Conservation (phyloP, 2,888 invertebrate species). For the Andrena fulva region DNA sequence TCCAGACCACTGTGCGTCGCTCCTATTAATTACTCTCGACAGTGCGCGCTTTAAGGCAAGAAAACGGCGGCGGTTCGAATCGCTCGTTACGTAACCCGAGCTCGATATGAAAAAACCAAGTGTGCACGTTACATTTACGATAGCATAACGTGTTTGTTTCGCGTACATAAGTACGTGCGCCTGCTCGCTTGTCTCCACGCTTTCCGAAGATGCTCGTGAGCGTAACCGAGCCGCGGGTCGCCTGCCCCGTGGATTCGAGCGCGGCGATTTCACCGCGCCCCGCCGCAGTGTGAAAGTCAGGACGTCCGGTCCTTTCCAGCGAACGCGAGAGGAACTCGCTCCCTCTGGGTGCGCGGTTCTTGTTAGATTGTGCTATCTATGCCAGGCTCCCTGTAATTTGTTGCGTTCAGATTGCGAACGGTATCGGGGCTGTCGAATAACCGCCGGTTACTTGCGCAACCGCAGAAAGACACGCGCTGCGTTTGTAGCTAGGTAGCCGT, state of each 20-base stretch:
- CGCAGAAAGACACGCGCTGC: too few relatives aligned
- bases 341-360: constrained; percentile 5
- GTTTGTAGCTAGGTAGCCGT: too few relatives aligned
- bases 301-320: constrained; percentile 69
- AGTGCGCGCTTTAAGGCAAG: not conserved
- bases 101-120: constrained; percentile 25
- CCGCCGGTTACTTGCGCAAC: too few relatives aligned
- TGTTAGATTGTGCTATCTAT: constrained; percentile 20
- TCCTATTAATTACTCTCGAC: not conserved
- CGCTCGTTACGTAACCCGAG: constrained; percentile 31
- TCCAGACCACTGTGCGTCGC: too few relatives aligned
- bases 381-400: constrained; percentile 2
- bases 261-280: constrained; percentile 72
- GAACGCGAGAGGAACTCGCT: constrained; percentile 43
- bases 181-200: constrained; percentile 78
- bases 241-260: constrained; percentile 47
- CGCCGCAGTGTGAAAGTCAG: constrained; percentile 73
- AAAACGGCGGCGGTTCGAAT: not conserved
- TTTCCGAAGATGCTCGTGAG: constrained; percentile 81
- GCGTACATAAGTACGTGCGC: not conserved
- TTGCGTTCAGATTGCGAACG: not conserved
- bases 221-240: constrained; percentile 73
- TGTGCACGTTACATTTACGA: not conserved
- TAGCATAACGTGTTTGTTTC: constrained; percentile 27
- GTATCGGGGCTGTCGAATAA: too few relatives aligned